A percentile compares a stretch with the other conserved stretches of the same genome.
Conservation (phyloP, 2,113 vertebrate species). For the Nicator chloris region DNA sequence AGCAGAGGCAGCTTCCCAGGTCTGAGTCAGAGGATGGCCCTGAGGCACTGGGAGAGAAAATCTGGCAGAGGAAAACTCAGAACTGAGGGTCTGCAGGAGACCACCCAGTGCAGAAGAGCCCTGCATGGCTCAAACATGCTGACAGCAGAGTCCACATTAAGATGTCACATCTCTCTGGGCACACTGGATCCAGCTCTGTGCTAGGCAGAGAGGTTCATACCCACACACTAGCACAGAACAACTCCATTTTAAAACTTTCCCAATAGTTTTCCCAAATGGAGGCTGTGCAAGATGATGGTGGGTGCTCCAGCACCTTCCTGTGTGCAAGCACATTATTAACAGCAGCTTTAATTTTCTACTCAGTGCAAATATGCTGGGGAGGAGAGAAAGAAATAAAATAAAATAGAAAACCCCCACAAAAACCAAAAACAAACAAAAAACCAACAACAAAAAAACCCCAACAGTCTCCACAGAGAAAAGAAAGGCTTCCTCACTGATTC, state of each 20-base stretch:
- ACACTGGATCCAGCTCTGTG: neutral
- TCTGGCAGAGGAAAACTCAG: neutral
- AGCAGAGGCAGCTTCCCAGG: neutral
- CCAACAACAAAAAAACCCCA: neutral
- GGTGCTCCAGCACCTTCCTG: neutral
- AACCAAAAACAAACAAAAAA: neutral
- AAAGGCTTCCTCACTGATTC: neutral
- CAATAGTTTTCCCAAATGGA: neutral
- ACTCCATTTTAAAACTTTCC: neutral
- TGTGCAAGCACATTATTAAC: neutral
- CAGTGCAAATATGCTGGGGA: neutral
- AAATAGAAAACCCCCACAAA: neutral
- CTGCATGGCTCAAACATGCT: neutral
- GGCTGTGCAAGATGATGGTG: neutral
- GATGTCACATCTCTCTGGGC: neutral
- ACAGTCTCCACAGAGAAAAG: neutral
- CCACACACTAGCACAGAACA: neutral
- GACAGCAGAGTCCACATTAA: neutral
- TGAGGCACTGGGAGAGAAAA: neutral
- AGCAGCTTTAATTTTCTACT: neutral
- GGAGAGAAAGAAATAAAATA: neutral
- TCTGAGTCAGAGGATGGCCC: neutral
- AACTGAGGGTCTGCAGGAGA: neutral
- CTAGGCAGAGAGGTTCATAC: neutral
- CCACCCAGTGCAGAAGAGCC: neutral